Conservation (phyloP, 2,113 vertebrate genomes). For the Nibea albiflora region DNA sequence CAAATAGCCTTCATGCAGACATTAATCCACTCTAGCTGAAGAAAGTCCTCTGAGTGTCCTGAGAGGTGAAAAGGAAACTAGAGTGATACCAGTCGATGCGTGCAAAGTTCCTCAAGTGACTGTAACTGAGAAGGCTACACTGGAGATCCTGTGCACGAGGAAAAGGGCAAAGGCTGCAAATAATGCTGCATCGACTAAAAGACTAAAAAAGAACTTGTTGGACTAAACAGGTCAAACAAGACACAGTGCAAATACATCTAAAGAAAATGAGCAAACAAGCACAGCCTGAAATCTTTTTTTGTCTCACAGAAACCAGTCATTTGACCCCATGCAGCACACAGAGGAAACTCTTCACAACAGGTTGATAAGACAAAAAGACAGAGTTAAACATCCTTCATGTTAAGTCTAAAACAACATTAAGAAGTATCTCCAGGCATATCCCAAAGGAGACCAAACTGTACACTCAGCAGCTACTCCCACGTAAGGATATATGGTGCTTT, state of each 20-base stretch:
- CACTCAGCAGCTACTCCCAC: slow-evolving; percentile 44
- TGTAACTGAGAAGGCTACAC: slow-evolving; percentile 55
- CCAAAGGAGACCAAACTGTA: slow-evolving; percentile 40
- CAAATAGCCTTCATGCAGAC: slow-evolving; percentile 23
- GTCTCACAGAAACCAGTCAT: background rate
- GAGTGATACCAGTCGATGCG: slow-evolving; percentile 29
- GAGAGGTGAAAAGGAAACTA: slow-evolving; percentile 61
- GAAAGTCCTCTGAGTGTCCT: slow-evolving; percentile 31
- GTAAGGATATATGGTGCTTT: slow-evolving; percentile 57
- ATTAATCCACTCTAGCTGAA: background rate
- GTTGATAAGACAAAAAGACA: slow-evolving; percentile 37
- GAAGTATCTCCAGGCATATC: slow-evolving; percentile 30
- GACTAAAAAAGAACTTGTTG: slow-evolving; percentile 43
- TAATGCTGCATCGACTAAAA: slow-evolving; percentile 49
- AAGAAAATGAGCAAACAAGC: slow-evolving; percentile 1
- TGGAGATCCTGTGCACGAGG: slow-evolving; percentile 43
- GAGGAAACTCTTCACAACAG: slow-evolving; percentile 53
- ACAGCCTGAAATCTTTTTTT: slow-evolving; percentile 10
- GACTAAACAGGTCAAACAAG: slow-evolving; percentile 31
- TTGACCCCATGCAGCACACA: background rate
- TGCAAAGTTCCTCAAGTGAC: slow-evolving; percentile 58
- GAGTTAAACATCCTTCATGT: slow-evolving; percentile 6
- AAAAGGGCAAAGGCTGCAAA: slow-evolving; percentile 71
- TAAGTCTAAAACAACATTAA: slow-evolving; percentile 18
- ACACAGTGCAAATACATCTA: background rate